Evolutionary conservation across 1,140 invertebrate species (phyloP), one percentile per base, ranked within the genome.

Genomic region (Euwallacea similis): DNA sequence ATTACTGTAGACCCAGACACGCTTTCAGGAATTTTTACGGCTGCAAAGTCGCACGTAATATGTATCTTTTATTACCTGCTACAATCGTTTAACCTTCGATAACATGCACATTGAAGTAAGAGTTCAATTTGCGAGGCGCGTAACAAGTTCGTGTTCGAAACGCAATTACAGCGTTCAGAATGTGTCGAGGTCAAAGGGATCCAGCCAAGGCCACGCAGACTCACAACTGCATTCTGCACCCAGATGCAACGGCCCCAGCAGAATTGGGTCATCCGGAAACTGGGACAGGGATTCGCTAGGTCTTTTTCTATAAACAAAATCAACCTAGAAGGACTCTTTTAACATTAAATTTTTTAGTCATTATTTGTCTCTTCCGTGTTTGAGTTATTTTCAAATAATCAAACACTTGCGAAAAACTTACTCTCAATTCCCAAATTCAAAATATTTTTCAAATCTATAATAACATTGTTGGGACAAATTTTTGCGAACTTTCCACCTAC

Each of bases 181-280:
- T 71, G 61, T 71, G 69, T 71, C 69, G 69, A 71, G 69, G 69
- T 71, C 69, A 71, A 42, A 56, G 54, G 56, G 62, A 71, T 71
- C 43, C 21, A 60, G n/a, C 61, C 61, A 71, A 71, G 69, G 69
- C 69, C 69, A 71, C 69, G 69, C 69, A 71, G 61, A 47, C 69
- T 60, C 63, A 66, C 61, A 58, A 65, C 69, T 65, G 58, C 58
- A 61, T 62, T 59, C 61, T 33, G 67, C 67, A 69, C 60, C 67
- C 67, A 55, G 60, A 62, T 68, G 55, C 56, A 65, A 46, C 63
- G 63, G 41, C 11, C 33, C 16, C 7, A 68, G 15, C 56, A 42
- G 46, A 69, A 69, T 62, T 69, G 59, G 67, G 67, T 69, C 67
- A 62, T 69, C 67, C 47, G 59, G 67, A 69, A 69, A 69, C 59